These are phyloP conservation scores for Drosophila ogumai DNA, from an alignment of 1,140 invertebrate genomes.

Conservation along the genomic window DNA sequence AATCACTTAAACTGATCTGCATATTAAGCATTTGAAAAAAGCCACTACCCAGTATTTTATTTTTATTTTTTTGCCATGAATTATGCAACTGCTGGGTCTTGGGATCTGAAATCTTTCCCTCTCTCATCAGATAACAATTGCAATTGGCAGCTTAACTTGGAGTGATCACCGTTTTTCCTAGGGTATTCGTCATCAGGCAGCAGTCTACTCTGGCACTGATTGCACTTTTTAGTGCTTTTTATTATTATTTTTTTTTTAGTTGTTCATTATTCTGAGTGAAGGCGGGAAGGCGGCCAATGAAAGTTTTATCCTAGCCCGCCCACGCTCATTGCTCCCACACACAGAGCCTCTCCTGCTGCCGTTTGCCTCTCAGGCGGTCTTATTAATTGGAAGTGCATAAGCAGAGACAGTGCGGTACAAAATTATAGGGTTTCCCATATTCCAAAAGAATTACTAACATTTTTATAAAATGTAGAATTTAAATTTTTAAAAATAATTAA, in stretches of 20 bases:
- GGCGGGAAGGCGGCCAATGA: constrained; percentile 59
- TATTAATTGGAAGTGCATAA: constrained; percentile 76
- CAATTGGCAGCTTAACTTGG: constrained; percentile 9
- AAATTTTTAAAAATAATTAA: no score
- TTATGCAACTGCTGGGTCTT: constrained; percentile 21
- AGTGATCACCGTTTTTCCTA: constrained; percentile 13
- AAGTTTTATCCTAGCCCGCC: constrained; percentile 60
- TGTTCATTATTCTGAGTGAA: constrained; percentile 77
- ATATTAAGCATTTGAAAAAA: constrained; percentile 42
- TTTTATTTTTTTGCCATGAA: neutral
- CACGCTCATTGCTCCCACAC: constrained; percentile 20
- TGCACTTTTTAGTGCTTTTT: constrained; percentile 5
- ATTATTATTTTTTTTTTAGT: constrained; percentile 27
- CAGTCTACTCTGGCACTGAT: constrained; percentile 30
- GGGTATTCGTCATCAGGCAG: constrained; percentile 17
- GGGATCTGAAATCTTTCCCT: constrained; percentile 4
- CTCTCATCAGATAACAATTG: constrained; percentile 21
- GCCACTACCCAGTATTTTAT: constrained; percentile 23
- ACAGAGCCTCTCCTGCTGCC: constrained; percentile 7
- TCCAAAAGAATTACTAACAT: no score
- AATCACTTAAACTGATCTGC: constrained; percentile 37
- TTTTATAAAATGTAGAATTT: no score
- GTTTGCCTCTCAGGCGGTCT: constrained; percentile 22
- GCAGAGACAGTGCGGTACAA: constrained; percentile 32
- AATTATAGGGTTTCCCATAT: neutral